Evolutionary conservation across 2,797 vertebrate species (phyloP), one percentile per base, ranked within the genome.

Genomic region (Columba guinea): DNA sequence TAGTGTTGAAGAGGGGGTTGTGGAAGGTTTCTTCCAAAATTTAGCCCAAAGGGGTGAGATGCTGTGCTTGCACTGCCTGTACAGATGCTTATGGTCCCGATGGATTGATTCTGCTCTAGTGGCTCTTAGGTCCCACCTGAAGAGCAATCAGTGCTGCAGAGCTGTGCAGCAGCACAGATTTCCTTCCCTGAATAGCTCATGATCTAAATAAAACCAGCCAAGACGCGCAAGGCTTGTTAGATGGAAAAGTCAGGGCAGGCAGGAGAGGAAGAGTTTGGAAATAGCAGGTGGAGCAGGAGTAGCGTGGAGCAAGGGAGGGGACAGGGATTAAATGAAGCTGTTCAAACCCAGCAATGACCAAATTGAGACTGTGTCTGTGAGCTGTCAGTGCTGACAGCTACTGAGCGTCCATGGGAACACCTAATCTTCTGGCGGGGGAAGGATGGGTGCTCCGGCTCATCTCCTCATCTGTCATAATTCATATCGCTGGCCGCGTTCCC

Each of bases 191-290:
- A 12, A 7, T 0, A 27, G 60, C 49, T 82, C 14, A 15, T 2
- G 48, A 2, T 28, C 76, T 73, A 8, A 24, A 37, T 0, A 41
- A 59, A 68, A 3, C 27, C 55, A 9, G 48, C 41, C 27, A 5
- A 51, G 78, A 5, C 0, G 0, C 10, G 1, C 44, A 10, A 6
- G 62, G 49, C 19, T 37, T 0, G 0, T 37, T 7, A 5, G 79
- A 35, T 6, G 11, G 82, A 87, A 53, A 41, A 67, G 32, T 0
- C 0, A 3, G 35, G 44, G 23, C 10, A 0, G 1, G 3, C 34
- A 13, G 41, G n/a, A 74, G 74, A 69, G 48, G 30, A 59, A 73
- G 11, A 8, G 8, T 26, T 52, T 13, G 82, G 69, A 32, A 74
- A 24, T 44, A 34, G 23, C 87, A 46, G 69, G 63, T 51, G 69